These are phyloP conservation scores for Ellobius talpinus DNA, from an alignment of 2,113 vertebrate genomes.

Conservation along the genomic window DNA sequence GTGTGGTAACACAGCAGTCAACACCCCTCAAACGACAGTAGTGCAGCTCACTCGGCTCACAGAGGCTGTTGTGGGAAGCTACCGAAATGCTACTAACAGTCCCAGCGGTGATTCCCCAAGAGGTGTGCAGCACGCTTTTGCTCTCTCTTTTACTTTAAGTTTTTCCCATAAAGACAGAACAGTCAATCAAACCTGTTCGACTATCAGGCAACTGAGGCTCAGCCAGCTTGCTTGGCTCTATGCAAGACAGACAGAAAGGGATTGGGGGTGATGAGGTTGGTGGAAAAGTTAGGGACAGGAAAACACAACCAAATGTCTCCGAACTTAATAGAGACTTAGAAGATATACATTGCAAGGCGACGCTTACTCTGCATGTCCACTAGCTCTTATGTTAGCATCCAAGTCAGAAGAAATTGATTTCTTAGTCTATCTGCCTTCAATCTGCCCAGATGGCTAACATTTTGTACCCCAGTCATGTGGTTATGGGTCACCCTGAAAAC, in stretches of 20 bases:
- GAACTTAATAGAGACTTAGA: slow-evolving; percentile 68
- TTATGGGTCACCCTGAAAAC: slow-evolving; percentile 36
- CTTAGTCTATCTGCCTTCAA: slow-evolving; percentile 1
- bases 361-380: background rate
- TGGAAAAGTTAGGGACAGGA: slow-evolving; percentile 82
- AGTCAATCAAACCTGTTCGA: slow-evolving; percentile 90
- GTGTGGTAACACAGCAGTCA: slow-evolving; percentile 93
- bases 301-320: slow-evolving; percentile 75
- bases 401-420: background rate
- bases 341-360: slow-evolving; percentile 21
- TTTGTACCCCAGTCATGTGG: background rate
- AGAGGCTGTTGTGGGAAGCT: slow-evolving; percentile 91
- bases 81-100: slow-evolving; percentile 90
- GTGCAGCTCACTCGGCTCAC: slow-evolving; percentile 90
- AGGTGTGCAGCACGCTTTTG: slow-evolving; percentile 87
- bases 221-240: slow-evolving; percentile 90
- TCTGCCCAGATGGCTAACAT: background rate
- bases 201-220: slow-evolving; percentile 88
- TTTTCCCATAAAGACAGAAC: slow-evolving; percentile 84
- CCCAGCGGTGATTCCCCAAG: slow-evolving; percentile 89
- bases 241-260: slow-evolving; percentile 90
- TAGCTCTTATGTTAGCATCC: slow-evolving; percentile 24
- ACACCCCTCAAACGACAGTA: slow-evolving; percentile 91
- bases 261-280: slow-evolving; percentile 84
- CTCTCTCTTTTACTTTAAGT: slow-evolving; percentile 55